Evolutionary conservation across 2,797 vertebrate genomes (phyloP), one percentile per base, ranked within the genome.

Genomic region (Tapera naevia): DNA sequence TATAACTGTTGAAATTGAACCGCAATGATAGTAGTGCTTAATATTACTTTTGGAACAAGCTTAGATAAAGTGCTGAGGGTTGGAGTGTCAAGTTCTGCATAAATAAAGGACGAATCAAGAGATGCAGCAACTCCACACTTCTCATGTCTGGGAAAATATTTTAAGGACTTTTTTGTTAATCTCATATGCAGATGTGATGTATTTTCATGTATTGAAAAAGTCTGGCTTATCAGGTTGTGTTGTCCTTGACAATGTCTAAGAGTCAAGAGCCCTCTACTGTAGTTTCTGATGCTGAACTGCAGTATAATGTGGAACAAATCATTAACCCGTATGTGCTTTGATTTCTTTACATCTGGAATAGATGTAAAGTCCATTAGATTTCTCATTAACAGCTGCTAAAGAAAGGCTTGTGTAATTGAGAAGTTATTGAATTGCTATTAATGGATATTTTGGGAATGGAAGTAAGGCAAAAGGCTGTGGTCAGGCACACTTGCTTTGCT

Each of bases 151-250:
- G 50, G 72, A 71, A 93, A 90, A 35, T 57, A 85, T 12, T 65
- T 76, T 35, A 83, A 80, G 58, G 74, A 69, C 45, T 33, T 84
- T 65, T 80, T 79, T 82, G 43, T 96, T 91, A 71, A 82, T 86
- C n/a, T 78, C 18, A 5, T 81, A 27, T 62, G 80, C 70, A 90
- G 43, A 61, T 25, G 12, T 82, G 54, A 78, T 86, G 46, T 74
- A 1, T 91, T 80, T 73, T 85, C 30, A 21, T 91, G 86, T 86
- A 32, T 54, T 53, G 64, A 58, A 80, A 70, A 67, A 28, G 53
- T 66, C 48, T 73, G 74, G 17, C 19, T 48, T 43, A 19, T 7
- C 57, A 70, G 67, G 41, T 87, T 91, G 10, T 64, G 60, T 39
- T 89, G 74, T 90, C n/a, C 48, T 93, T 89, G 74, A 72, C 23